These are phyloP conservation scores for Nomada goodeniana DNA, from an alignment of 2,888 invertebrate genomes.

Conservation along the genomic window DNA sequence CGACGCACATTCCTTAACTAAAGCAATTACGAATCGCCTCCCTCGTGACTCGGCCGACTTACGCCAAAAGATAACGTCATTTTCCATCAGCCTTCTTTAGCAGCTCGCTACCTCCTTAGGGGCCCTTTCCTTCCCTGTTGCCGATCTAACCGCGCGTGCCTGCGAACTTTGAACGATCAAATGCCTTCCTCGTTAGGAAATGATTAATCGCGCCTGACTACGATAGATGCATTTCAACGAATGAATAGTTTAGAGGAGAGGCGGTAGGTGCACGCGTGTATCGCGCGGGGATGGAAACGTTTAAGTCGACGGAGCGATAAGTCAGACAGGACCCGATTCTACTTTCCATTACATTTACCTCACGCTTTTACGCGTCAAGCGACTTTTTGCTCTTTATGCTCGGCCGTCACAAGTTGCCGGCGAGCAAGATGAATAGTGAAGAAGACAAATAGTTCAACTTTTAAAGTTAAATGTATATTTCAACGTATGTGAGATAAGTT, in stretches of 20 bases:
- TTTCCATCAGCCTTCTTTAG: conserved; percentile 71
- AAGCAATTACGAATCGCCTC: conserved; percentile 78
- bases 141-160: conserved; percentile 45
- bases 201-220: conserved; percentile 21
- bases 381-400: conserved; percentile 47
- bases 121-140: conserved; percentile 16
- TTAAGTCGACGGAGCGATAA: conserved; percentile 47
- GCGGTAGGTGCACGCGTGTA: not conserved
- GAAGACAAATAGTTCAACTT: conserved; percentile 56
- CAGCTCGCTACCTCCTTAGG: conserved; percentile 41
- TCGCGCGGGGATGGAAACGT: conserved; percentile 19
- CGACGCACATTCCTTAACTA: conserved; percentile 76
- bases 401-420: conserved; percentile 38
- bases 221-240: conserved; percentile 19
- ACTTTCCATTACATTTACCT: conserved; percentile 50
- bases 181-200: conserved; percentile 10
- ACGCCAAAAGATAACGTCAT: conserved; percentile 77
- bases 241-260: not conserved
- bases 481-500: conserved; percentile 30
- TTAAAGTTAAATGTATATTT: conserved; percentile 56
- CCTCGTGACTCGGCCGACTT: conserved; percentile 71
- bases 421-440: conserved; percentile 52
- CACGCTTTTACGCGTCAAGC: conserved; percentile 32
- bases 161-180: conserved; percentile 10
- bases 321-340: conserved; percentile 48